Base-by-base conservation (phyloP, 2,888 invertebrate genomes). In the Temnothorax unifasciatus region DNA sequence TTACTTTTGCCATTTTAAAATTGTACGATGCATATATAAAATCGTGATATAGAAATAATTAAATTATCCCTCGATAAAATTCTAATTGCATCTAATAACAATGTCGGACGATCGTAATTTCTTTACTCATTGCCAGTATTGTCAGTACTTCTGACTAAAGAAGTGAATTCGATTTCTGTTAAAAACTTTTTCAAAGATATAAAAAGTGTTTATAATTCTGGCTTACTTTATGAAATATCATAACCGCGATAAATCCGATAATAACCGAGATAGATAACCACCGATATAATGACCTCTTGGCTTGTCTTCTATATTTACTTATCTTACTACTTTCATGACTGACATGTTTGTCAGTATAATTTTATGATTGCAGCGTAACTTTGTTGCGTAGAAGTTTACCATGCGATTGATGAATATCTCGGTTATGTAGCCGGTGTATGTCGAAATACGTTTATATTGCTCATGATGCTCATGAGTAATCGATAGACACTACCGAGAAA, bases 391-490 rank as follows among this genome's bases (percentile, higher is more conserved):
- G 74, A 82, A 76, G 41, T 69, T 82, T 79, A 50, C 83, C 63
- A 73, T 82, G 64, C 64, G 68, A 47, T 25, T 52, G 59, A 87
- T 84, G 85, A 82, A 77, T 83, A 75, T 89, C 87, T 82, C 66
- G 69, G 68, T 86, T 85, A 69, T 79, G 15, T 71, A 47, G 25
- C 6, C 15, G 38, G 8, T 29, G 15, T 9, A 41, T 77, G 41
- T 54, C 41, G 54, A 25, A 77, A 52, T 50, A 29, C 13, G 25
- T 9, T 50, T 57, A 38, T 25, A 18, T 13, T n/a, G 44, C 25
- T 74, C 38, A 21, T 9, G 25, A 76, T 15, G 25, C 9, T n/a
- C n/a, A n/a, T n/a, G 4, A 41, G 18, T 76, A 41, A 66, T 54
- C 52, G 66, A 5, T 13, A 29, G 4, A 38, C 9, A 3, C 34